phyloP scores from a whole-genome alignment of 1,140 invertebrate species.

The Theocolax elegans region DNA sequence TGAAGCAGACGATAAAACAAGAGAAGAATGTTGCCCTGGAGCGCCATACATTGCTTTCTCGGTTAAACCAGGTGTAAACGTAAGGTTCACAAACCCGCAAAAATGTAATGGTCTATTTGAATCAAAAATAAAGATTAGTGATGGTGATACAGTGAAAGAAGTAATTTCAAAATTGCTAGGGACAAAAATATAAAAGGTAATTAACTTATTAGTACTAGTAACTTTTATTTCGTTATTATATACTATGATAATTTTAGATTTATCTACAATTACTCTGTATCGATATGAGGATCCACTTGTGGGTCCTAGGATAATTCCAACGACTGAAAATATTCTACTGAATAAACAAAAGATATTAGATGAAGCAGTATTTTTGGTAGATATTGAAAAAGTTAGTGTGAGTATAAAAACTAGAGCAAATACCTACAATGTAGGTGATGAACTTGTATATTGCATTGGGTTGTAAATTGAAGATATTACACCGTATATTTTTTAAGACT shows the following conservation, averaged over 20 bases:
- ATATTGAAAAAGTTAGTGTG: slow-evolving; percentile 65
- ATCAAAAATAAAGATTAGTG: slow-evolving; percentile 71
- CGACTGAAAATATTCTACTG: slow-evolving; percentile 70
- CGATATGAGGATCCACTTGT: slow-evolving; percentile 80
- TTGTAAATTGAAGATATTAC: too few relatives aligned
- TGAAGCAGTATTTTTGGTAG: slow-evolving; percentile 72
- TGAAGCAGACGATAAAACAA: slow-evolving; percentile 84
- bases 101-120: slow-evolving; percentile 79
- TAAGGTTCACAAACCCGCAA: slow-evolving; percentile 79
- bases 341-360: slow-evolving; percentile 71
- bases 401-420: slow-evolving; percentile 66
- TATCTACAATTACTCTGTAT: slow-evolving; percentile 75
- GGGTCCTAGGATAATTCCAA: slow-evolving; percentile 81
- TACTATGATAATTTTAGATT: slow-evolving; percentile 69
- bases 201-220: too few relatives aligned
- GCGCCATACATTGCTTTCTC: slow-evolving; percentile 78
- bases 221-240: not conserved
- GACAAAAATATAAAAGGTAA: slow-evolving; percentile 76
- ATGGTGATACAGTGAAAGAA: slow-evolving; percentile 75
- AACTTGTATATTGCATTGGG: slow-evolving; percentile 31
- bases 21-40: slow-evolving; percentile 92
- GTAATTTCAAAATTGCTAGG: slow-evolving; percentile 75
- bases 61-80: slow-evolving; percentile 31
- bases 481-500: too few relatives aligned
- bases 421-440: slow-evolving; percentile 47